These are phyloP conservation scores for Diploptera punctata DNA, from an alignment of 2,888 invertebrate genomes.

Conservation along the genomic window DNA sequence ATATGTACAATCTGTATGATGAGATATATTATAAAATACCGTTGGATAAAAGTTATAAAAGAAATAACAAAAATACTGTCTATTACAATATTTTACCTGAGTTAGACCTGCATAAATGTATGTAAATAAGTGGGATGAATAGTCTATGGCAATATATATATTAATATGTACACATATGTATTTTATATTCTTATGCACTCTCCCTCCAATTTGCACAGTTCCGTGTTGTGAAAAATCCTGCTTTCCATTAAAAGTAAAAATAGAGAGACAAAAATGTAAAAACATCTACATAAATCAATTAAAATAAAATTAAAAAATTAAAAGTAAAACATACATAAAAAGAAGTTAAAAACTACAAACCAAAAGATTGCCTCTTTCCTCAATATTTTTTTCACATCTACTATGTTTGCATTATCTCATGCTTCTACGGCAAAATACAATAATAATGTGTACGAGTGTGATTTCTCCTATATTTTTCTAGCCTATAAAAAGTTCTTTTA, in stretches of 20 bases:
- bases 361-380: slow-evolving; percentile 42
- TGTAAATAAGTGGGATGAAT: slow-evolving; percentile 22
- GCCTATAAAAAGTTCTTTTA: slow-evolving; percentile 46
- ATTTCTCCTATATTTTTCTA: slow-evolving; percentile 40
- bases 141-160: neutral
- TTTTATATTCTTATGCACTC: neutral
- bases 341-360: slow-evolving; percentile 28
- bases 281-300: slow-evolving; percentile 6
- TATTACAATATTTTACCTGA: slow-evolving; percentile 40
- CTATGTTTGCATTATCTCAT: slow-evolving; percentile 38
- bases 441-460: slow-evolving; percentile 42
- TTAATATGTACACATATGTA: neutral
- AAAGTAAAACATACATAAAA: slow-evolving; percentile 36
- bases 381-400: slow-evolving; percentile 38
- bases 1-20: slow-evolving; percentile 21
- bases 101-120: slow-evolving; percentile 33
- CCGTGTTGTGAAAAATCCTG: slow-evolving; percentile 32
- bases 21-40: slow-evolving; percentile 20
- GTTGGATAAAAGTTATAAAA: slow-evolving; percentile 30
- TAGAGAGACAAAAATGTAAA: slow-evolving; percentile 10
- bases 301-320: slow-evolving; percentile 22
- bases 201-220: slow-evolving; percentile 11
- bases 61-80: slow-evolving; percentile 37
- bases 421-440: slow-evolving; percentile 43
- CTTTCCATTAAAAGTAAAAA: too few relatives aligned